phyloP scores from a whole-genome alignment of 92 coral and sea anemone species.

The Siderastrea radians region DNA sequence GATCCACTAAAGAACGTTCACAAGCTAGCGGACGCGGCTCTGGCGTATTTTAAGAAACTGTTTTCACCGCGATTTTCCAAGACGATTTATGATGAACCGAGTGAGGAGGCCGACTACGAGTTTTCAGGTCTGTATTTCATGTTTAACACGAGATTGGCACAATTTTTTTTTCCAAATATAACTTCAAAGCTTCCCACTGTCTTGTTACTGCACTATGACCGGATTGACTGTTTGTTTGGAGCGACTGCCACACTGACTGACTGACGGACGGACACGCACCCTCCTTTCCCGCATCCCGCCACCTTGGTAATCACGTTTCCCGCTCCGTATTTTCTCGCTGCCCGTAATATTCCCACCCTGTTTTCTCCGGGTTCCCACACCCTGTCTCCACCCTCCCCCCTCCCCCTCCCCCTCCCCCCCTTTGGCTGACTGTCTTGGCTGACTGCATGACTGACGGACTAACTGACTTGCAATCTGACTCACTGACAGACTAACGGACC shows the following conservation, averaged over 20 bases:
- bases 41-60: conserved; percentile 68
- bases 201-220: not conserved
- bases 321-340: too few relatives aligned
- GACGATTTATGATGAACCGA: conserved; percentile 75
- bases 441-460: not conserved
- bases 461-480: not conserved
- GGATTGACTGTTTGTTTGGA: not conserved
- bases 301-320: too few relatives aligned
- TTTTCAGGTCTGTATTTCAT: conserved; percentile 67
- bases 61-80: conserved; percentile 74
- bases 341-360: too few relatives aligned
- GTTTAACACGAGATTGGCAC: not conserved
- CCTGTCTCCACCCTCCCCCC: too few relatives aligned
- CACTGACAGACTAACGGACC: not conserved
- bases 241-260: not conserved
- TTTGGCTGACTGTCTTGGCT: not conserved
- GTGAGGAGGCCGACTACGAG: conserved; percentile 74
- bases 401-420: too few relatives aligned
- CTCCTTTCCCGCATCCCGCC: too few relatives aligned
- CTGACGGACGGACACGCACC: not conserved
- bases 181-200: not conserved
- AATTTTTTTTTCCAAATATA: too few relatives aligned
- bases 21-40: conserved; percentile 69
- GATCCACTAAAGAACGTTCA: conserved; percentile 72
- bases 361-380: too few relatives aligned